Percentiles rank a stretch among this genome's conserved stretches.
Conservation (phyloP, 2,888 invertebrate genomes). For the Phortica magna region DNA sequence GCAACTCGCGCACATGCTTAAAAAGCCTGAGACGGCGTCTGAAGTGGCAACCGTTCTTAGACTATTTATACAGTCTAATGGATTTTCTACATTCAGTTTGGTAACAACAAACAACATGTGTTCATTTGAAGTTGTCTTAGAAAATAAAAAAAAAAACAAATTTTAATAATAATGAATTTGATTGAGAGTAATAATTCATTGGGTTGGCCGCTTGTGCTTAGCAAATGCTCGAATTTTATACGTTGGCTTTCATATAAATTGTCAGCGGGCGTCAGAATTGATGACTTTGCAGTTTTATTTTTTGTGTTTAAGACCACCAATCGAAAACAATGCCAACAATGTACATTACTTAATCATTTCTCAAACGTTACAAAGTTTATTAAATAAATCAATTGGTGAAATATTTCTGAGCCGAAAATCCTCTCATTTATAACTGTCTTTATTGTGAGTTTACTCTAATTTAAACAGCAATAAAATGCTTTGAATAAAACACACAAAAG, state of each 20-base stretch:
- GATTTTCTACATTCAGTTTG: slow-evolving; percentile 8
- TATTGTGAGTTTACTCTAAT: too few species aligned
- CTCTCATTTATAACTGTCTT: too few species aligned
- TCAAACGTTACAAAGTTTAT: neutral
- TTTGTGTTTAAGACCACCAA: neutral
- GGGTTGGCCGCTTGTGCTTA: too few species aligned
- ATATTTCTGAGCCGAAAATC: too few species aligned
- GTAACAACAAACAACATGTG: neutral
- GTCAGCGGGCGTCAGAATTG: slow-evolving; percentile 8
- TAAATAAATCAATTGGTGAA: too few species aligned
- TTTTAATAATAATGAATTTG: neutral
- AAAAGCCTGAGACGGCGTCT: neutral
- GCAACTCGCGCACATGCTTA: slow-evolving; percentile 13
- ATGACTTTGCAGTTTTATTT: slow-evolving; percentile 1
- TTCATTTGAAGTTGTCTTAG: neutral
- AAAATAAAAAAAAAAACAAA: neutral
- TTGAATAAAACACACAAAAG: too few species aligned
- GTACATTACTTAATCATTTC: neutral
- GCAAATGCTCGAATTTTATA: too few species aligned
- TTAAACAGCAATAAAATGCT: too few species aligned
- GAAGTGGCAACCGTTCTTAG: neutral
- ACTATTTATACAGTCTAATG: neutral
- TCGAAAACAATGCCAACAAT: neutral
- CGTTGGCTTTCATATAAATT: neutral
- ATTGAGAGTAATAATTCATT: neutral